Evolutionary conservation across 1,140 invertebrate genomes (phyloP).

Genomic region (Platorchestia sp.): DNA sequence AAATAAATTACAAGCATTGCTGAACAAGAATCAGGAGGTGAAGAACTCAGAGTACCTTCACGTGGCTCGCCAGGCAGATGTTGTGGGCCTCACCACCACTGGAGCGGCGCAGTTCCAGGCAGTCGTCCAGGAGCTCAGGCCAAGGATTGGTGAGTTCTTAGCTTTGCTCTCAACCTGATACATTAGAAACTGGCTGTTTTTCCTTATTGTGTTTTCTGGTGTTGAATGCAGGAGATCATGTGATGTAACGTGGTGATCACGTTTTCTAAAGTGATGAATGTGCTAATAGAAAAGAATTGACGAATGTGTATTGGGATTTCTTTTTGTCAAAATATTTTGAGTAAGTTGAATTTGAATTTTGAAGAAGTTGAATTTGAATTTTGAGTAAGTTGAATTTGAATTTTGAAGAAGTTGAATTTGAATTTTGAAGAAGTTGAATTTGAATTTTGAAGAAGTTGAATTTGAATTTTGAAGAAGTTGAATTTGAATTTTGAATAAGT

Average conservation of each 20-base stretch:
- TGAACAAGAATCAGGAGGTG: slow-evolving; percentile 57
- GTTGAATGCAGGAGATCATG: neutral
- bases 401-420: no score
- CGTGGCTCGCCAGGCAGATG: slow-evolving; percentile 63
- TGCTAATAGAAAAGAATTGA: neutral
- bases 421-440: no score
- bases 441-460: no score
- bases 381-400: no score
- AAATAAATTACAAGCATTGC: slow-evolving; percentile 39
- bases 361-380: no score
- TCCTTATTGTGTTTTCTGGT: neutral
- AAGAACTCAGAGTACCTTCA: slow-evolving; percentile 61
- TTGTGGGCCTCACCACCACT: slow-evolving; percentile 85
- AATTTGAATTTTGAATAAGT: no score
- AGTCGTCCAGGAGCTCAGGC: slow-evolving; percentile 76
- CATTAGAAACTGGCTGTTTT: neutral
- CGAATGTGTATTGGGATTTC: no score
- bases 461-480: no score
- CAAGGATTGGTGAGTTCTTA: slow-evolving; percentile 73
- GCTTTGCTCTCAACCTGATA: neutral
- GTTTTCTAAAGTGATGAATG: neutral
- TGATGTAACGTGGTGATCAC: neutral
- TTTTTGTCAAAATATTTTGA: no score
- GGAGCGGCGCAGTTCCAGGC: slow-evolving; percentile 79
- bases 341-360: no score